Conservation (phyloP, 1,140 invertebrate genomes). For the Oryctes rhinoceros region DNA sequence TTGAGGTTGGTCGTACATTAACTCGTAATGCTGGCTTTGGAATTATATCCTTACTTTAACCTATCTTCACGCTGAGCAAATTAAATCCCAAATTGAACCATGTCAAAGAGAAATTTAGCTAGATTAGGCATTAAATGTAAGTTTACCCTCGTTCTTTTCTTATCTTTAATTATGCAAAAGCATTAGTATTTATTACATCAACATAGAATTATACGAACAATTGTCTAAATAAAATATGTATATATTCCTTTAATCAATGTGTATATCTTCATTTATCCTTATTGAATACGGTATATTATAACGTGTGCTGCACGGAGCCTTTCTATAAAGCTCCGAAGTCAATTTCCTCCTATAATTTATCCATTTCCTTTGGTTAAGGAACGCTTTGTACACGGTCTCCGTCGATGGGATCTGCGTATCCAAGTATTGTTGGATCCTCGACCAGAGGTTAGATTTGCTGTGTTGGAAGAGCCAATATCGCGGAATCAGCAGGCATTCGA, state of each 20-base stretch:
- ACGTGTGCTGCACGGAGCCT: slow-evolving; percentile 50
- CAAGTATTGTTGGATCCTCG: slow-evolving; percentile 67
- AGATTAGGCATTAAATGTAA: too few relatives aligned
- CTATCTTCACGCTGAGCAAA: too few relatives aligned
- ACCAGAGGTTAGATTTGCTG: slow-evolving; percentile 72
- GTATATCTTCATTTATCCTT: slow-evolving; percentile 38
- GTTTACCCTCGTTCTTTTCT: too few relatives aligned
- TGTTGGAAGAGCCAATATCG: slow-evolving; percentile 69
- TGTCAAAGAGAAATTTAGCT: too few relatives aligned
- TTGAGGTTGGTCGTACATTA: too few relatives aligned
- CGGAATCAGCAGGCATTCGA: slow-evolving; percentile 69
- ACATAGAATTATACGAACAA: neutral
- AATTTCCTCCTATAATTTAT: slow-evolving; percentile 64
- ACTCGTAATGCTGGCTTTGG: too few relatives aligned
- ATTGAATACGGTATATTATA: slow-evolving; percentile 40
- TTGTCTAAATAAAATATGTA: neutral
- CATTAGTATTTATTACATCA: neutral
- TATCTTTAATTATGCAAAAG: neutral
- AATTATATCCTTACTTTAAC: too few relatives aligned
- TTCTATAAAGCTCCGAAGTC: slow-evolving; percentile 62
- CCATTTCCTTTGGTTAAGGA: slow-evolving; percentile 65
- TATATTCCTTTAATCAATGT: slow-evolving; percentile 26
- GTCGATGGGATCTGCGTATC: slow-evolving; percentile 68
- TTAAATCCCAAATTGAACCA: too few relatives aligned
- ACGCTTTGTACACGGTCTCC: slow-evolving; percentile 66